phyloP scores from a whole-genome alignment of 1,140 invertebrate species.

The Drosophila saltans region DNA sequence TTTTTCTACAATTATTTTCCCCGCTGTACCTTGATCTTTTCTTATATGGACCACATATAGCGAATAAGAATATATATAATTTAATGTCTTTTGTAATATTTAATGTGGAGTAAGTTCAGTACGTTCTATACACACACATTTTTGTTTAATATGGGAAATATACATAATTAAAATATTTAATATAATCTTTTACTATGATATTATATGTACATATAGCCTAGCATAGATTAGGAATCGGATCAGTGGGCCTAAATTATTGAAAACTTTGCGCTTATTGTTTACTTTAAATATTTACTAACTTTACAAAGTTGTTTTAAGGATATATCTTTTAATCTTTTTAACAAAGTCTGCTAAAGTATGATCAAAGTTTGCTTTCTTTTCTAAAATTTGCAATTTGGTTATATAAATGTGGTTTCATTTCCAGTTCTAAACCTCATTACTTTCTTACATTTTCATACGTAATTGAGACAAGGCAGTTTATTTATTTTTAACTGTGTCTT shows the following conservation, averaged over 20 bases:
- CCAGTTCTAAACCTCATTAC: neutral
- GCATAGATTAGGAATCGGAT: neutral
- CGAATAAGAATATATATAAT: conserved; percentile 2
- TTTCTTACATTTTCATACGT: neutral
- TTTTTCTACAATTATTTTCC: conserved; percentile 41
- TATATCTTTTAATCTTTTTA: too few relatives aligned
- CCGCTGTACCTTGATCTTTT: conserved; percentile 74
- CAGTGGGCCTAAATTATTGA: neutral
- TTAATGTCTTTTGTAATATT: conserved; percentile 47
- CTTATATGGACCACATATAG: conserved; percentile 49
- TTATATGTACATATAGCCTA: neutral
- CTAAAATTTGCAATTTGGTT: too few relatives aligned
- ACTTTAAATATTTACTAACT: too few relatives aligned
- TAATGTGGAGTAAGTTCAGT: conserved; percentile 67
- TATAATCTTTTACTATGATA: conserved; percentile 2
- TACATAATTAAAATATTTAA: conserved; percentile 37
- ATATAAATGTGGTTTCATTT: neutral
- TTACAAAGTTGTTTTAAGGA: too few relatives aligned
- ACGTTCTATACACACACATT: conserved; percentile 44
- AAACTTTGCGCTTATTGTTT: too few relatives aligned
- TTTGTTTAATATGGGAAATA: conserved; percentile 46
- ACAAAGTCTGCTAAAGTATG: too few relatives aligned
- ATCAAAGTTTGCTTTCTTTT: too few relatives aligned
- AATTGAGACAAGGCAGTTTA: neutral
- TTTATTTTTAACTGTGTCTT: neutral